phyloP scores from a whole-genome alignment of 2,113 vertebrate genomes.

The Clarias magur region DNA sequence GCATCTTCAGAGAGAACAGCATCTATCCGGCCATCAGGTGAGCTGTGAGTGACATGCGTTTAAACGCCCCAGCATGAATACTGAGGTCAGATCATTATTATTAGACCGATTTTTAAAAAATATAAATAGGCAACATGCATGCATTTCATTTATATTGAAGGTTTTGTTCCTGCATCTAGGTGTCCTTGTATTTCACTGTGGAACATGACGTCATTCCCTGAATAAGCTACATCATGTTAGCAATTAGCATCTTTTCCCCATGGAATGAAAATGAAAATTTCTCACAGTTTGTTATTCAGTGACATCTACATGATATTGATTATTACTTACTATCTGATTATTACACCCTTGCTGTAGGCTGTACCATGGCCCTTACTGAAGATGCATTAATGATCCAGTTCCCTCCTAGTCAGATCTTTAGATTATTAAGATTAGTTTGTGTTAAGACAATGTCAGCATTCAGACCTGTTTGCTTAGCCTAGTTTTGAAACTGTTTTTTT shows the following conservation, averaged over 20 bases:
- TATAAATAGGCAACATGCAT: background rate
- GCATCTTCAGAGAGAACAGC: slow-evolving; percentile 73
- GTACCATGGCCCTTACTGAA: background rate
- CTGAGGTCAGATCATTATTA: background rate
- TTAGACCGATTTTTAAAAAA: background rate
- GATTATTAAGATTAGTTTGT: background rate
- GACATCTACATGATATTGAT: too few species aligned
- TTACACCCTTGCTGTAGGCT: background rate
- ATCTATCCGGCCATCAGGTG: slow-evolving; percentile 52
- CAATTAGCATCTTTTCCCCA: slow-evolving; percentile 23
- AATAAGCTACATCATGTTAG: slow-evolving; percentile 17
- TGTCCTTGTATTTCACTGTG: slow-evolving; percentile 20
- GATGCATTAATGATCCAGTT: background rate
- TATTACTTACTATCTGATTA: background rate
- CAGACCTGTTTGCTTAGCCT: too few species aligned
- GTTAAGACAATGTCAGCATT: background rate
- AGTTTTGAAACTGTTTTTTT: background rate
- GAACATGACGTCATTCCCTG: slow-evolving; percentile 10
- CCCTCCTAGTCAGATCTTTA: background rate
- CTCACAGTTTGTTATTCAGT: background rate
- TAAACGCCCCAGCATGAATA: background rate
- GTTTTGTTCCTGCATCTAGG: background rate
- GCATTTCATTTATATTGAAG: background rate
- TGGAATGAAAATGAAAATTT: background rate
- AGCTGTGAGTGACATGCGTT: slow-evolving; percentile 19